Evolutionary conservation across 1,140 invertebrate species (phyloP), one percentile per base, ranked within the genome.

Genomic region (Ceratosolen fusciceps): DNA sequence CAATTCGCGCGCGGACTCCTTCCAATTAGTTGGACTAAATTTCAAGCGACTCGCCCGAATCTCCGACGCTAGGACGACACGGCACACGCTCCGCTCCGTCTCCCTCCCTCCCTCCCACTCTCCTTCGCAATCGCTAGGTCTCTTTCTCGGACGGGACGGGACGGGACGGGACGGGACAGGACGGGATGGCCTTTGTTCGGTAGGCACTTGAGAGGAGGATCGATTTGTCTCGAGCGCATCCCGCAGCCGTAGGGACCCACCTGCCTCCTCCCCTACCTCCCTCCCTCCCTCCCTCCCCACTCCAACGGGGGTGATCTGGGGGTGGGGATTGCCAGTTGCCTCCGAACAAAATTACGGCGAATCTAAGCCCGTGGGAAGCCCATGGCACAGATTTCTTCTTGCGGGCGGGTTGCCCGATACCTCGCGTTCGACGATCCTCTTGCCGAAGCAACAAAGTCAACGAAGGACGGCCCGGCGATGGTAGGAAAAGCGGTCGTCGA

Each of bases 301-400:
- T n/a, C n/a, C n/a, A n/a, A n/a, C n/a, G n/a, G n/a, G n/a, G n/a
- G n/a, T n/a, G n/a, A n/a, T n/a, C n/a, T n/a, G n/a, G n/a, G n/a
- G n/a, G n/a, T n/a, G n/a, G 29, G 34, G 52, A 54, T 39, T 26
- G 72, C 16, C 52, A 43, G 43, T 21, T 47, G 70, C 70, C 49
- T 7, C 43, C 49, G 52, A 52, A 54, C 70, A 26, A 52, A 54
- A 52, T 56, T 34, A 37, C 60, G 31, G 60, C 60, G 60, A 65
- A 65, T 65, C 60, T 65, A 65, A 65, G 83, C 85, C 83, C 86
- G 86, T 87, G 86, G 84, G 86, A 87, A 87, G 86, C 84, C 76
- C 83, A 81, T 85, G 86, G 83, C 86, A 87, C 82, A 87, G 85
- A 87, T 87, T 84, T 80, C 74, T 79, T 47, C 74, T 79, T 47